Conservation (phyloP, 2,888 invertebrate species). For the Mongoloraphidia duomilia region DNA sequence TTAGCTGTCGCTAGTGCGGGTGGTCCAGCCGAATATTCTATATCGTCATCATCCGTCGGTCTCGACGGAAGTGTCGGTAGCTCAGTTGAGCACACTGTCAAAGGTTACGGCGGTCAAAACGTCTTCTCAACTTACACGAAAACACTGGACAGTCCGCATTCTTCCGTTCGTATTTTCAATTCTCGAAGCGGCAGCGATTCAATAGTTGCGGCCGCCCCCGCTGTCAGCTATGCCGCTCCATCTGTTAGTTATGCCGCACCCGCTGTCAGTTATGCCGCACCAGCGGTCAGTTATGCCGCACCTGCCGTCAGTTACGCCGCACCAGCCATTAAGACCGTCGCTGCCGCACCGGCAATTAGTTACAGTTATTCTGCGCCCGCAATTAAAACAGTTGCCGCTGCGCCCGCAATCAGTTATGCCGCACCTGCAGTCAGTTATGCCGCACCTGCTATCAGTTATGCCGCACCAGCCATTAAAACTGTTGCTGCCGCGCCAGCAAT, state of each 20-base stretch:
- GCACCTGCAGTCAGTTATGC: slow-evolving; percentile 11
- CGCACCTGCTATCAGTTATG: background rate
- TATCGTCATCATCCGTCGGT: slow-evolving; percentile 1
- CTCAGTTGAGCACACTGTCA: slow-evolving; percentile 23
- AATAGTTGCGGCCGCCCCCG: slow-evolving; percentile 1
- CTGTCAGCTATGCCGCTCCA: slow-evolving; percentile 1
- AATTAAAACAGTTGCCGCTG: slow-evolving; percentile 7
- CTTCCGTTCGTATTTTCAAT: slow-evolving; percentile 3
- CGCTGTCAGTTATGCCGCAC: slow-evolving; percentile 10
- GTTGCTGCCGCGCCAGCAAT: slow-evolving; percentile 5
- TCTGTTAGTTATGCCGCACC: slow-evolving; percentile 1
- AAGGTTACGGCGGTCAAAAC: slow-evolving; percentile 22
- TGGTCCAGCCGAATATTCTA: slow-evolving; percentile 1
- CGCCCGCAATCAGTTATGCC: slow-evolving; percentile 10
- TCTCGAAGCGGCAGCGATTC: slow-evolving; percentile 7
- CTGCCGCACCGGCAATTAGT: slow-evolving; percentile 5
- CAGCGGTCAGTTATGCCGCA: slow-evolving; percentile 6
- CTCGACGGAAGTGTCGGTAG: slow-evolving; percentile 10
- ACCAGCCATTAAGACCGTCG: slow-evolving; percentile 2
- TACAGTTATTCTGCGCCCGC: slow-evolving; percentile 10
- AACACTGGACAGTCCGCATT: slow-evolving; percentile 20
- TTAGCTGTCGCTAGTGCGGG: slow-evolving; percentile 1
- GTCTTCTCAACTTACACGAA: slow-evolving; percentile 20
- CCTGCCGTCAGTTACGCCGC: slow-evolving; percentile 2
- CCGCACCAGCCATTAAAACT: slow-evolving; percentile 7